Evolutionary conservation across 2,113 vertebrate species (phyloP).

Genomic region (Scortum barcoo): DNA sequence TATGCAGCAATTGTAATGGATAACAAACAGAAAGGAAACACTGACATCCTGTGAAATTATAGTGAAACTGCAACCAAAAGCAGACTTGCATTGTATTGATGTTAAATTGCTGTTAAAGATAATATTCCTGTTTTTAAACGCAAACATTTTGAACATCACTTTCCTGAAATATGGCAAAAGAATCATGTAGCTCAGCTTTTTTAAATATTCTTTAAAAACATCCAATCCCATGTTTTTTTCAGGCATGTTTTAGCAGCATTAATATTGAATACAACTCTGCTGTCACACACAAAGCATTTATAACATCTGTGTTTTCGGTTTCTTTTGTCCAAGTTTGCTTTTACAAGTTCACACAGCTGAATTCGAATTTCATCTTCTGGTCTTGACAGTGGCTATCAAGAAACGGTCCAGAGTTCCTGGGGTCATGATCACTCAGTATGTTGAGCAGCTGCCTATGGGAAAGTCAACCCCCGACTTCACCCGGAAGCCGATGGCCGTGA

Average conservation of each 20-base stretch:
- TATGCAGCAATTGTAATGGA: background rate
- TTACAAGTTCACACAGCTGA: background rate
- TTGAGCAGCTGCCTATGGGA: slow-evolving; percentile 87
- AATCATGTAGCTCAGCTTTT: background rate
- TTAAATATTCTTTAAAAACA: background rate
- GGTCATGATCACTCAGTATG: slow-evolving; percentile 86
- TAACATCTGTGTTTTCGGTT: background rate
- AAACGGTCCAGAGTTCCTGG: slow-evolving; percentile 88
- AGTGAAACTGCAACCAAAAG: slow-evolving; percentile 39
- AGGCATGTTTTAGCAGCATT: background rate
- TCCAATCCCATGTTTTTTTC: background rate
- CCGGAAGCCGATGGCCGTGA: slow-evolving; percentile 87
- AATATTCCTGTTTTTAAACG: background rate
- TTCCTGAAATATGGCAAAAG: background rate
- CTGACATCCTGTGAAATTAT: slow-evolving; percentile 70
- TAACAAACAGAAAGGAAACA: slow-evolving; percentile 53
- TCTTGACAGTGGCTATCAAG: slow-evolving; percentile 77
- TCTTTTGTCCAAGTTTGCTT: background rate
- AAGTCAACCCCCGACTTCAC: slow-evolving; percentile 88
- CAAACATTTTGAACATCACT: background rate
- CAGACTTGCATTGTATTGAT: background rate
- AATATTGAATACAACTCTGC: background rate
- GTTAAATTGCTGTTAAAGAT: background rate
- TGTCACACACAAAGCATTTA: background rate
- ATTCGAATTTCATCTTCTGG: background rate